Evolutionary conservation across 2,797 vertebrate species (phyloP).

Genomic region (Poecilia gillii): DNA sequence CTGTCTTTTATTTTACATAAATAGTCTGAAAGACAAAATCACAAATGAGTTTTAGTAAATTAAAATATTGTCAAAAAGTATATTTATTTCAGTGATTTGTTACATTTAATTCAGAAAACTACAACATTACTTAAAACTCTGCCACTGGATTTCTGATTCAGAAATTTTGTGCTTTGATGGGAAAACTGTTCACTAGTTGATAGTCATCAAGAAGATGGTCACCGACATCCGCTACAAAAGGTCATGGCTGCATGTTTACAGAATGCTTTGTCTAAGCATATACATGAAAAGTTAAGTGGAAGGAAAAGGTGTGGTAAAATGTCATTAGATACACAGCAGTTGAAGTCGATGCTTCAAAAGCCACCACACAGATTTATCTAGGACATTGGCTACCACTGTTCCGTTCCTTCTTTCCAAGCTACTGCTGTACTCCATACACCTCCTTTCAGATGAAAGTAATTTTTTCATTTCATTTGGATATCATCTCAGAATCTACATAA

Average conservation of each 20-base stretch:
- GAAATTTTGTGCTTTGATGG: neutral
- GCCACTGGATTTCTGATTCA: neutral
- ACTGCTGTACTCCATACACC: neutral
- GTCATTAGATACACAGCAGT: neutral
- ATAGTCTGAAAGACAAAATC: neutral
- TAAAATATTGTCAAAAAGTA: neutral
- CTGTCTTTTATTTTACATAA: neutral
- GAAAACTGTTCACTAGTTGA: neutral
- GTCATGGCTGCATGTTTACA: neutral
- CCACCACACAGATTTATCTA: neutral
- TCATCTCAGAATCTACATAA: neutral
- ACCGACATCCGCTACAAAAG: neutral
- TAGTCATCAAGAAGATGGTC: neutral
- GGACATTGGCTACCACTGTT: neutral
- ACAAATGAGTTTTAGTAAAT: neutral
- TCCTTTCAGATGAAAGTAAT: neutral
- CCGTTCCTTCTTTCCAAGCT: neutral
- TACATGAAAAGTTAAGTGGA: neutral
- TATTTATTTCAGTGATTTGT: no score
- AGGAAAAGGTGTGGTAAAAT: neutral
- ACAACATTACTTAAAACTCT: no score
- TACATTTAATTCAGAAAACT: no score
- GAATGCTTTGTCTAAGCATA: neutral
- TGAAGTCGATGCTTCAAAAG: neutral
- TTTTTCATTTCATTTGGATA: neutral